Base-by-base conservation (phyloP, 35 echinoderm and acorn worm species). In the Lytechinus pictus region DNA sequence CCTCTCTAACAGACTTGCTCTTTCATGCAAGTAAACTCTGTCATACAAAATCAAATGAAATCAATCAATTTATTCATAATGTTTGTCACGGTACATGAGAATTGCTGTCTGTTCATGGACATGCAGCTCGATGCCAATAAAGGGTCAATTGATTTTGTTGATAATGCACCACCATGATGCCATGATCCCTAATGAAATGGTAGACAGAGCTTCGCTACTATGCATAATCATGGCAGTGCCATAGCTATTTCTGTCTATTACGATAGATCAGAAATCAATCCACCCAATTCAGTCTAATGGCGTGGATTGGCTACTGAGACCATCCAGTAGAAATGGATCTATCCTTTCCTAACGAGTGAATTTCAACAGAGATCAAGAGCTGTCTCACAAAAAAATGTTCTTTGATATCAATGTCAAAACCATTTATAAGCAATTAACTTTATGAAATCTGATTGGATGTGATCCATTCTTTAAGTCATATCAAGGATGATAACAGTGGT, bases 171-270 rank as follows among this genome's bases (percentile, higher is more conserved):
- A 79, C 66, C 66, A 79, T 16, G 16, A 24, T 79, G 66, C 66
- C 66, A 24, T 79, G 66, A 79, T 79, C 66, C 16, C 66, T 24
- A 79, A 79, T 79, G 66, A 79, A 79, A 79, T 5, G 66, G 66
- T 24, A 79, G 66, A 79, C 66, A 79, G 66, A 24, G 19, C 66
- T 79, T 79, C 66, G 19, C 66, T 79, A 79, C 21, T 14, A 16
- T 24, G 66, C 66, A 79, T 79, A 79, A 79, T 79, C 66, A 79
- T 79, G 66, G 66, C 66, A 79, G 66, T 79, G 66, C 66, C 66
- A 79, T 16, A 79, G n/a, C 19, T 16, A 79, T 79, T 79, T 79
- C 66, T 79, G 66, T 79, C 66, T 79, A 79, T 79, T 79, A 79
- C 66, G 16, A 79, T 79, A 24, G 16, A n/a, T 79, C 66, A 79